These are phyloP conservation scores for Venustaconcha ellipsiformis DNA, from an alignment of 1,140 invertebrate genomes.

Conservation along the genomic window DNA sequence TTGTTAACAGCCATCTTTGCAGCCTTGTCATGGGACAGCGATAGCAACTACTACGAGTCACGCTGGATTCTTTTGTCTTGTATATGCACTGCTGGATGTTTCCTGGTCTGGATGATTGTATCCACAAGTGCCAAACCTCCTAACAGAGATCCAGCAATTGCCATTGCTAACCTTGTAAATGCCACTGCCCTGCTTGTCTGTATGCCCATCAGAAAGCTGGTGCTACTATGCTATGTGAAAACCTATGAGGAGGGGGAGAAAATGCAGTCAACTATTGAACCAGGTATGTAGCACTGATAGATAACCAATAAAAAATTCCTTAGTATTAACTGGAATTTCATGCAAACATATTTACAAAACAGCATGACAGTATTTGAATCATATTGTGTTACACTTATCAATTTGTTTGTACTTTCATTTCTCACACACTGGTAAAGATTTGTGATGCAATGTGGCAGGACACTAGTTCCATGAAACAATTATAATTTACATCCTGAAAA, in stretches of 20 bases:
- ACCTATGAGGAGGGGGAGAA: constrained; percentile 40
- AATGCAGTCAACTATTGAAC: constrained; percentile 18
- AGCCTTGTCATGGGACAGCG: constrained; percentile 67
- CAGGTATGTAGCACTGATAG: constrained; percentile 15
- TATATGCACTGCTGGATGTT: constrained; percentile 63
- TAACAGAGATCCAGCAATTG: constrained; percentile 61
- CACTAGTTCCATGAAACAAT: too few species aligned
- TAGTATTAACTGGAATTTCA: neutral
- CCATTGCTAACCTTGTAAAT: constrained; percentile 68
- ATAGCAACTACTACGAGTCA: constrained; percentile 67
- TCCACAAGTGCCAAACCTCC: constrained; percentile 62
- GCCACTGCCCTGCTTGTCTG: constrained; percentile 63
- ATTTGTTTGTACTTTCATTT: too few species aligned
- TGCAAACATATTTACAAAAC: neutral
- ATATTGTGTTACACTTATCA: too few species aligned
- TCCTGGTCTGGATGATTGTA: constrained; percentile 70
- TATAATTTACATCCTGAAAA: too few species aligned
- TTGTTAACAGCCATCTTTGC: constrained; percentile 68
- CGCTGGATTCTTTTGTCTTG: constrained; percentile 69
- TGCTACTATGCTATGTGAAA: constrained; percentile 54
- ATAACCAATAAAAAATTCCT: neutral
- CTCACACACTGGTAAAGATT: too few species aligned
- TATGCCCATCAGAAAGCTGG: constrained; percentile 67
- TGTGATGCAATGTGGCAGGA: too few species aligned
- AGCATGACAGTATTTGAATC: neutral